phyloP scores from a whole-genome alignment of 1,140 invertebrate genomes.

The Hyles euphorbiae region DNA sequence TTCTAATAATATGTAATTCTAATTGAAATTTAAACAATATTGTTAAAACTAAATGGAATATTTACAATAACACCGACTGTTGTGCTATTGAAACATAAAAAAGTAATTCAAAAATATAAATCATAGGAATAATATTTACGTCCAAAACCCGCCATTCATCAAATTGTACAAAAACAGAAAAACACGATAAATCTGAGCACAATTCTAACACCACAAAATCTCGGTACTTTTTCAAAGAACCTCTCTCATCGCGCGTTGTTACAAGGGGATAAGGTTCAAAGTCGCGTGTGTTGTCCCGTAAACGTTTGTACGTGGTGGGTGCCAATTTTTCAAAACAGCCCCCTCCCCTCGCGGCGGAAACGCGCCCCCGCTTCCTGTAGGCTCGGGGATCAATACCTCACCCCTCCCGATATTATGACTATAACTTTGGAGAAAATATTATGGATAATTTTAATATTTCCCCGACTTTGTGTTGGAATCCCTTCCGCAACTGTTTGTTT shows the following conservation, averaged over 20 bases:
- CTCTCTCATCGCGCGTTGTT: conserved; percentile 17
- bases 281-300: conserved; percentile 33
- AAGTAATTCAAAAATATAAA: background rate
- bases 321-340: conserved; percentile 73
- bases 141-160: conserved; percentile 1
- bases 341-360: conserved; percentile 44
- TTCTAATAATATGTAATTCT: too few relatives aligned
- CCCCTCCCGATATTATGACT: conserved; percentile 51
- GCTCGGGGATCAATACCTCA: conserved; percentile 62
- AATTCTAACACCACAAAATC: conserved; percentile 30
- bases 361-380: conserved; percentile 60
- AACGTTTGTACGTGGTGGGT: conserved; percentile 49
- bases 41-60: too few relatives aligned
- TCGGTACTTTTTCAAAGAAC: conserved; percentile 24
- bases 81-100: background rate
- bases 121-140: conserved; percentile 9
- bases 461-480: too few relatives aligned
- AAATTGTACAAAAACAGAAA: conserved; percentile 9
- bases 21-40: too few relatives aligned
- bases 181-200: conserved; percentile 32
- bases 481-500: too few relatives aligned
- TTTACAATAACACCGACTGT: too few relatives aligned
- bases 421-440: conserved; percentile 24
- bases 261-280: conserved; percentile 33
- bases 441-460: conserved; percentile 10